Base-by-base conservation (phyloP, 2,113 vertebrate genomes). In the Nyctereutes procyonoides region DNA sequence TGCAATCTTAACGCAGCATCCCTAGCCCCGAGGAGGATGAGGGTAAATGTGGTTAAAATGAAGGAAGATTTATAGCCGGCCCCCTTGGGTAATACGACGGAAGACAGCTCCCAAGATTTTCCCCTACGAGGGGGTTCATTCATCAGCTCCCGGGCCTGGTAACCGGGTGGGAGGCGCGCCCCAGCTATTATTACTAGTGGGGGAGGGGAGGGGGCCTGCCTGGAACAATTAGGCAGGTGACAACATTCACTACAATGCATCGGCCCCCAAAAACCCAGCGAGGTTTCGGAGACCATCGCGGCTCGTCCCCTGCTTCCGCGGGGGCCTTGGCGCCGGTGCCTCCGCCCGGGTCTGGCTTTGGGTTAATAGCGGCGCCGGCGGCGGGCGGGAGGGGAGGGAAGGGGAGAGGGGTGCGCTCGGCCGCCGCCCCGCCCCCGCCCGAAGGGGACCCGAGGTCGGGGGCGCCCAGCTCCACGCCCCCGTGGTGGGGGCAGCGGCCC, bases 51-150 rank as follows among this genome's bases (percentile, higher is more conserved):
- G 99, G 99, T 99, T 99, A 99, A 99, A 99, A 99, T 99, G 99
- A 99, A 99, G 99, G 99, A 99, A 99, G 99, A 99, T 99, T 99
- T 99, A 99, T 99, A 99, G 99, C 98, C 98, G 98, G 95, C 99
- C 99, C 99, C 99, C 99, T 99, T 99, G 99, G 99, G 99, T 99
- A 99, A 99, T 98, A 98, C 98, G 98, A 99, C 99, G 98, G 98
- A 98, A 99, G 99, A 99, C 99, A 99, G 99, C 99, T 99, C 99
- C 98, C 99, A 99, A 99, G 99, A 99, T 99, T 98, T 99, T 99
- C 98, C 99, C 99, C 99, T 98, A 98, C 98, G 98, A 98, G 98
- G 98, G 98, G 98, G 97, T 99, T 99, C 98, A 99, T 99, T 99
- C 99, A 99, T 99, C 99, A 99, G 98, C 98, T 98, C 97, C 97